Base-by-base conservation (phyloP, 2,113 vertebrate species). In the Solea solea region DNA sequence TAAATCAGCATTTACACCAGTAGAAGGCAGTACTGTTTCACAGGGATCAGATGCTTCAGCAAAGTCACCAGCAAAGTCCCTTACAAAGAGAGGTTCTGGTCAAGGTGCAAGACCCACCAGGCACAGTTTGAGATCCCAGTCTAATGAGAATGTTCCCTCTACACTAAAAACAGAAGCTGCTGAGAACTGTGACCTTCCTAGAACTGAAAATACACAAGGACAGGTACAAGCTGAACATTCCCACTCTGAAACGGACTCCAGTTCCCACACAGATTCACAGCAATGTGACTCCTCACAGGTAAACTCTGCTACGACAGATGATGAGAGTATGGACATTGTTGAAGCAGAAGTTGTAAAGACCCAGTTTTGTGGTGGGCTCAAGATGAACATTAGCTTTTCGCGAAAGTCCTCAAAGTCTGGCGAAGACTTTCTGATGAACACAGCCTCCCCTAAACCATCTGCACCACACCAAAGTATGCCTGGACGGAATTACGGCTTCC, bases 401-500 rank as follows among this genome's bases (percentile, higher is more conserved):
- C 86, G 90, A 65, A 94, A 86, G 28, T 56, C 64, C 3, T 91
- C 90, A 7, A 65, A 52, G 9, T 73, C 57, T 11, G 7, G 46
- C 11, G 44, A 69, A 3, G 51, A 67, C 45, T 41, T 75, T 12
- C 0, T 67, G 83, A 45, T 40, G 9, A 3, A 0, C 28, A 13
- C 12, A 0, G 46, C 3, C 0, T 86, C 85, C 28, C 69, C 88
- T 71, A 8, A 66, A 72, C 49, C 54, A 7, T 5, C 1, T 0
- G 1, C 25, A 5, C n/a, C 52, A 1, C 21, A 25, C 1, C 59
- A 69, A 3, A 67, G 77, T 9, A 45, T 66, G 0, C 60, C 87
- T 0, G 53, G 85, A 12, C 74, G 81, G 16, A 86, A 70, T 59
- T 95, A 95, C 1, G 87, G 92, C 39, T 90, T 95, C 16, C 88